These are phyloP conservation scores for Pocillopora grandis DNA, from an alignment of 92 coral and sea anemone species.

Conservation along the genomic window DNA sequence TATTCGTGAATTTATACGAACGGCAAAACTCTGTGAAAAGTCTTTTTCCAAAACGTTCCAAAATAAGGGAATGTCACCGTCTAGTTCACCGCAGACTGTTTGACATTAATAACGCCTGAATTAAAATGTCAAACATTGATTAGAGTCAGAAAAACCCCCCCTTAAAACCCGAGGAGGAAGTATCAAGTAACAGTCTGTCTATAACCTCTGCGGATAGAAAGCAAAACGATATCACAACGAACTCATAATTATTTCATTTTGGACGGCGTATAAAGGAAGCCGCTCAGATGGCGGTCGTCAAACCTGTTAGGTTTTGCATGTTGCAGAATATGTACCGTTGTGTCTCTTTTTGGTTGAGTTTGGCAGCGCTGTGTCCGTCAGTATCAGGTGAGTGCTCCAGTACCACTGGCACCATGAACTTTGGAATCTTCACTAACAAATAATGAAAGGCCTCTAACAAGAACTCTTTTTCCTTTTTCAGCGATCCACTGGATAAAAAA, in stretches of 20 bases:
- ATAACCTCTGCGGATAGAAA: too few species aligned
- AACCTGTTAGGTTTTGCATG: neutral
- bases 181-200: too few species aligned
- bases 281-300: neutral
- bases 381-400: neutral
- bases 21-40: too few species aligned
- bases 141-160: too few species aligned
- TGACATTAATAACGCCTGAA: too few species aligned
- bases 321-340: neutral
- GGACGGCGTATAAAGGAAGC: neutral
- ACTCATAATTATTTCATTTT: neutral
- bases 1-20: too few species aligned
- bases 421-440: neutral
- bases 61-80: too few species aligned
- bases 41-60: too few species aligned
- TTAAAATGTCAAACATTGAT: too few species aligned
- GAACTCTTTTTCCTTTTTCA: conserved; percentile 1
- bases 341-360: neutral
- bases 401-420: neutral
- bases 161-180: too few species aligned
- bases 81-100: too few species aligned
- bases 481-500: conserved; percentile 1
- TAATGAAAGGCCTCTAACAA: neutral
- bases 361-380: neutral
- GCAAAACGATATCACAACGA: too few species aligned